Conservation (phyloP, 2,888 invertebrate species). For the Tribolium freemani region DNA sequence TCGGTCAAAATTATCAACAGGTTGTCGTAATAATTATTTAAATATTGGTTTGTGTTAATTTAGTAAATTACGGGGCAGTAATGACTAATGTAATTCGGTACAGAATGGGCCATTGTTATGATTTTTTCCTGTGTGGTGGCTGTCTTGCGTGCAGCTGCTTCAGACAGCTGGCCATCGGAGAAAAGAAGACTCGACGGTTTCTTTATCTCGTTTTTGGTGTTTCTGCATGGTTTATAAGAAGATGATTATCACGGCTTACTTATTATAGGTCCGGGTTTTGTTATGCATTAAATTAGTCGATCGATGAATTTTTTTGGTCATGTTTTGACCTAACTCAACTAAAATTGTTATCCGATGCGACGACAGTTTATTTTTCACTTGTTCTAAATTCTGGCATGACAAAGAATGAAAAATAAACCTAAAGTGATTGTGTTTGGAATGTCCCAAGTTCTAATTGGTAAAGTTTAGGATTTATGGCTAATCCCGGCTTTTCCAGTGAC, state of each 20-base stretch:
- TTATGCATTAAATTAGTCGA: not conserved
- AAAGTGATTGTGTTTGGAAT: not conserved
- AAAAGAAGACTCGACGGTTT: conserved; percentile 49
- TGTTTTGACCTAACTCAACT: not conserved
- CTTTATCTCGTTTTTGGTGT: conserved; percentile 52
- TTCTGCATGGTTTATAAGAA: conserved; percentile 51
- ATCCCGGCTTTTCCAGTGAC: not conserved
- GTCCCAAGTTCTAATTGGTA: not conserved
- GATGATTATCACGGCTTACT: conserved; percentile 29
- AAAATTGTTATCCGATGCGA: not conserved
- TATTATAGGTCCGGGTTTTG: conserved; percentile 6
- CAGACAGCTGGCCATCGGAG: conserved; percentile 54
- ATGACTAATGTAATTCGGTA: conserved; percentile 16
- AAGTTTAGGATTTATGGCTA: not conserved
- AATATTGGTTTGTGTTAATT: conserved; percentile 7
- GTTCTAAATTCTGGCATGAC: too few species aligned
- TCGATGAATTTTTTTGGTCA: not conserved
- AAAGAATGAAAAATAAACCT: not conserved
- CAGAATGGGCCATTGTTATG: conserved; percentile 38
- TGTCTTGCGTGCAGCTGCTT: conserved; percentile 45
- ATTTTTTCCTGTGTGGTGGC: conserved; percentile 32
- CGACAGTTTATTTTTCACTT: not conserved
- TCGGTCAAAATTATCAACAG: conserved; percentile 4
- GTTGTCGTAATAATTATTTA: conserved; percentile 7
- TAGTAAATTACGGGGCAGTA: conserved; percentile 5